A percentile compares a stretch with the other conserved stretches of the same genome.
Conservation (phyloP, 2,113 vertebrate genomes). For the Rhea americana region DNA sequence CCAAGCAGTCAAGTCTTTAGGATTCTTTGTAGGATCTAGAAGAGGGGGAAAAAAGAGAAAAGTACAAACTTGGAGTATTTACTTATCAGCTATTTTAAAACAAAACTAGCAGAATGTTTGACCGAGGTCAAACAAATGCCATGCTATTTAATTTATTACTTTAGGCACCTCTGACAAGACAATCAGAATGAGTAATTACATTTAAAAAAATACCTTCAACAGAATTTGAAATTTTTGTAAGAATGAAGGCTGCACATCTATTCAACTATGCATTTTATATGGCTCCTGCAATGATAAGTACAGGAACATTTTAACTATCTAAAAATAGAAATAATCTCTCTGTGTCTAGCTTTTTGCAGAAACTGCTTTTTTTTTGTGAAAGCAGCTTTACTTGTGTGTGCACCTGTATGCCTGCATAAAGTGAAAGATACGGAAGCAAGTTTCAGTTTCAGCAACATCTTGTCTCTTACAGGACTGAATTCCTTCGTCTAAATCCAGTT, state of each 20-base stretch:
- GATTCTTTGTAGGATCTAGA: conserved; percentile 78
- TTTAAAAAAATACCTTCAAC: background rate
- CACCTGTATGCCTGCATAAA: background rate
- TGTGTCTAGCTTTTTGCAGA: background rate
- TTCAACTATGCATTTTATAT: background rate
- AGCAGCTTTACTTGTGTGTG: background rate
- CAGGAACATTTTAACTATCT: background rate
- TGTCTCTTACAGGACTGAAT: background rate
- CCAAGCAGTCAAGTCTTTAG: conserved; percentile 91
- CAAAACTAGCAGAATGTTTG: conserved; percentile 13
- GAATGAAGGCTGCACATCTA: background rate
- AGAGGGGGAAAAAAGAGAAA: background rate
- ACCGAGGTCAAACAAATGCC: conserved; percentile 6
- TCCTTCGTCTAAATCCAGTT: conserved; percentile 26
- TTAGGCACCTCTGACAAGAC: background rate
- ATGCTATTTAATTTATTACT: background rate
- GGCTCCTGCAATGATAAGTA: background rate
- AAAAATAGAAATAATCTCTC: background rate
- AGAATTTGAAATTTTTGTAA: background rate
- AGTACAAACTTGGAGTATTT: background rate
- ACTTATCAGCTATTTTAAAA: conserved; percentile 27
- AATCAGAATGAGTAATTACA: background rate
- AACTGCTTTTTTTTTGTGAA: background rate
- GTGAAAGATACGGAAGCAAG: background rate
- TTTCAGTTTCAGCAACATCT: background rate